Conservation (phyloP, 1,140 invertebrate genomes). For the Saccostrea glomerata region DNA sequence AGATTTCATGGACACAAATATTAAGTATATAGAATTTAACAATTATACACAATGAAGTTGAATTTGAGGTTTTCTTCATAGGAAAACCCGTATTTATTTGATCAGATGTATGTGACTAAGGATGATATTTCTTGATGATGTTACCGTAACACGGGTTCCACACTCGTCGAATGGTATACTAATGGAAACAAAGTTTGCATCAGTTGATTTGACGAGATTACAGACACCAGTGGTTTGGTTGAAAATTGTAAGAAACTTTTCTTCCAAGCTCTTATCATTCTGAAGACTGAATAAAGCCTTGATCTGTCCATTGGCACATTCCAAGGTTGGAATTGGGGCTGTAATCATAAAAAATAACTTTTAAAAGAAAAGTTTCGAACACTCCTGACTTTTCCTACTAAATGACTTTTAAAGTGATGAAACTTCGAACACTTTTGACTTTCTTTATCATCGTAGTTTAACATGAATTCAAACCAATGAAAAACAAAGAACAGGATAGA, state of each 20-base stretch:
- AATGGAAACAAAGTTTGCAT: conserved; percentile 56
- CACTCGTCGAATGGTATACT: conserved; percentile 66
- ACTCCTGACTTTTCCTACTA: no score
- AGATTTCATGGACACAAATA: no score
- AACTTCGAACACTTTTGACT: no score
- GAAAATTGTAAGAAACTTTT: conserved; percentile 64
- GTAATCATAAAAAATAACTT: background rate
- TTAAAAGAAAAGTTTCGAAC: background rate
- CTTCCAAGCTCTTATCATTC: conserved; percentile 62
- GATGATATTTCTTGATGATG: background rate
- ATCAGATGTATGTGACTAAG: no score
- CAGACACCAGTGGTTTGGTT: conserved; percentile 41
- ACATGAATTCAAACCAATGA: background rate
- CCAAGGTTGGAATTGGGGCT: conserved; percentile 65
- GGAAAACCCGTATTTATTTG: no score
- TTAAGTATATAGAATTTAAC: no score
- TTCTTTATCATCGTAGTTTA: background rate
- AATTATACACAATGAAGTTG: no score
- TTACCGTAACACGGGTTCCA: conserved; percentile 59
- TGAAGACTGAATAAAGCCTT: conserved; percentile 64
- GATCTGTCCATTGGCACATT: conserved; percentile 61
- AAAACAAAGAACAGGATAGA: background rate
- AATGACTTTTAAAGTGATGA: no score
- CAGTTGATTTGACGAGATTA: conserved; percentile 5
- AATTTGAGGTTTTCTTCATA: no score